phyloP scores from a whole-genome alignment of 2,113 vertebrate genomes.

The Hyperopisus bebe region DNA sequence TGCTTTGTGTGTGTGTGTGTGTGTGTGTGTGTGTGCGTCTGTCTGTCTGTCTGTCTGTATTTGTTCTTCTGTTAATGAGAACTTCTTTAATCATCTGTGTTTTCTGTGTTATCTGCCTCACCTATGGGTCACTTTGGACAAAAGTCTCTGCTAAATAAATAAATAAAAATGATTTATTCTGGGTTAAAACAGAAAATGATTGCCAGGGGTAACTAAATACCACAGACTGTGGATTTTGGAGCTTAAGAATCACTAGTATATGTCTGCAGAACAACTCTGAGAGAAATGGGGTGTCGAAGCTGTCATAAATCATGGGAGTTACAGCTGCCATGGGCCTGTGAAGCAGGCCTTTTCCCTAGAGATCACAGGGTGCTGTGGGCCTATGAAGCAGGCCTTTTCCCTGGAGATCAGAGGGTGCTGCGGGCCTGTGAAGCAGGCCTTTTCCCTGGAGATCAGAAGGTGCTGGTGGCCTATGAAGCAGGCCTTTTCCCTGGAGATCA shows the following conservation, averaged over 20 bases:
- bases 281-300: background rate
- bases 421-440: no score
- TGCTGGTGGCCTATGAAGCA: no score
- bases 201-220: background rate
- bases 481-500: no score
- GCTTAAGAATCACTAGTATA: no score
- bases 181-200: background rate
- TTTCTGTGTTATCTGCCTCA: background rate
- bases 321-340: background rate
- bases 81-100: background rate
- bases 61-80: background rate
- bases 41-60: no score
- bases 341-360: background rate
- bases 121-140: background rate
- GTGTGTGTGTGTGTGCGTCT: background rate
- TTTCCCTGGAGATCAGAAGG: no score
- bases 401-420: no score
- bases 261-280: background rate
- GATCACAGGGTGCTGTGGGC: background rate
- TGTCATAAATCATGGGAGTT: background rate
- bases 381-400: no score
- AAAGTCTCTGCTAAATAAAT: no score
- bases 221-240: background rate
- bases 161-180: background rate
- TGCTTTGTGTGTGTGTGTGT: background rate